Conservation (phyloP, 2,797 vertebrate genomes). For the Clamator glandarius region DNA sequence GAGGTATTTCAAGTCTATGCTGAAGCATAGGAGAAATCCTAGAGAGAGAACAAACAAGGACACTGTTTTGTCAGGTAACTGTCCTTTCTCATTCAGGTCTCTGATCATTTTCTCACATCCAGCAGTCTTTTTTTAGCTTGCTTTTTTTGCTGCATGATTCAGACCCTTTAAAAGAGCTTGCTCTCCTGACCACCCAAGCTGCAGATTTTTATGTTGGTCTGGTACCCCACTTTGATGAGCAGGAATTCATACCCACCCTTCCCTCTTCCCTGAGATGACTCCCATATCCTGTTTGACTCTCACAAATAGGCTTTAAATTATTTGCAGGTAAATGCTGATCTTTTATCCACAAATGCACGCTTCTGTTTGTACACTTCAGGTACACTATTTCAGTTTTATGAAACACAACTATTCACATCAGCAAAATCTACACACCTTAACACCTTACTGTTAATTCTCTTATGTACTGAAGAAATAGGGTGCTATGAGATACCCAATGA, state of each 20-base stretch:
- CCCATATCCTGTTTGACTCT: neutral
- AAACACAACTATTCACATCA: neutral
- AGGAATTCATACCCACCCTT: neutral
- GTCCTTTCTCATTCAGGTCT: neutral
- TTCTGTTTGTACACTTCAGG: neutral
- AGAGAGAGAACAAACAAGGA: neutral
- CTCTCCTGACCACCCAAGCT: neutral
- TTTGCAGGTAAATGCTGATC: neutral
- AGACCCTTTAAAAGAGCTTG: neutral
- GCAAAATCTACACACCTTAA: neutral
- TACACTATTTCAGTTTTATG: neutral
- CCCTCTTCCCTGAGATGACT: neutral
- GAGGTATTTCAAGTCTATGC: neutral
- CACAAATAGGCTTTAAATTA: neutral
- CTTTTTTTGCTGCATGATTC: neutral
- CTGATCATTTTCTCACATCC: neutral
- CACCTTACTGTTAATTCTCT: neutral
- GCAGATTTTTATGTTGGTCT: neutral
- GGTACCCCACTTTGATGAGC: neutral
- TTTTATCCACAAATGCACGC: neutral
- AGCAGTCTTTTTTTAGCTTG: neutral
- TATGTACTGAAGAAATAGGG: neutral
- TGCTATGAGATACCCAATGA: neutral
- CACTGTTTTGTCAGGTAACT: neutral
- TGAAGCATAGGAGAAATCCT: neutral